Percentiles rank a stretch among this genome's conserved stretches.
phyloP scores from a whole-genome alignment of 2,797 vertebrate genomes.

The Cephalopachus bancanus region DNA sequence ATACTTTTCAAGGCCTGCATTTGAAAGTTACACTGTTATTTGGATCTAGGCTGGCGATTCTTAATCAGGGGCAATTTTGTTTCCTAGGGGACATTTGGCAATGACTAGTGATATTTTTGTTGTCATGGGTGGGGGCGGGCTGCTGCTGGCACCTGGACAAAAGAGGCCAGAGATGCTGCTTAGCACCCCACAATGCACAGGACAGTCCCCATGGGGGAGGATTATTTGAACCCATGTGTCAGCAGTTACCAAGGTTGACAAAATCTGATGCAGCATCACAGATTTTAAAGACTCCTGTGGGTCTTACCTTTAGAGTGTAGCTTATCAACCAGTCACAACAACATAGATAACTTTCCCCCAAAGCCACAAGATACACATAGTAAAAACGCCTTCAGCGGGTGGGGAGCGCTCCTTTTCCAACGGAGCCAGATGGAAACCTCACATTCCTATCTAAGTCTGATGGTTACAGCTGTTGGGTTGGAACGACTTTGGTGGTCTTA shows the following conservation, averaged over 20 bases:
- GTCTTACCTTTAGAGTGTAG: background rate
- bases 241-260: background rate
- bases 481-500: background rate
- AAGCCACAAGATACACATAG: background rate
- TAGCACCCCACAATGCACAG: accelerated
- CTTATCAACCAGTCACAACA: background rate
- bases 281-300: background rate
- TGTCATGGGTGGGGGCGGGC: background rate
- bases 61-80: background rate
- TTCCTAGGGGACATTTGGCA: background rate
- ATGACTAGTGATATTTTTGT: background rate
- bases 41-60: background rate
- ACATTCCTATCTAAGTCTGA: background rate
- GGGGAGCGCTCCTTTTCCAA: background rate
- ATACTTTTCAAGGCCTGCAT: background rate
- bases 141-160: background rate
- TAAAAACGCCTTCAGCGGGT: accelerated
- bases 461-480: background rate
- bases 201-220: accelerated
- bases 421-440: background rate
- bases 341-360: background rate
- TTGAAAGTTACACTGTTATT: accelerated
- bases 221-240: background rate
- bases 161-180: background rate
- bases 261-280: background rate